Evolutionary conservation across 2,888 invertebrate species (phyloP).

Genomic region (Pachliopta kotzebuea): DNA sequence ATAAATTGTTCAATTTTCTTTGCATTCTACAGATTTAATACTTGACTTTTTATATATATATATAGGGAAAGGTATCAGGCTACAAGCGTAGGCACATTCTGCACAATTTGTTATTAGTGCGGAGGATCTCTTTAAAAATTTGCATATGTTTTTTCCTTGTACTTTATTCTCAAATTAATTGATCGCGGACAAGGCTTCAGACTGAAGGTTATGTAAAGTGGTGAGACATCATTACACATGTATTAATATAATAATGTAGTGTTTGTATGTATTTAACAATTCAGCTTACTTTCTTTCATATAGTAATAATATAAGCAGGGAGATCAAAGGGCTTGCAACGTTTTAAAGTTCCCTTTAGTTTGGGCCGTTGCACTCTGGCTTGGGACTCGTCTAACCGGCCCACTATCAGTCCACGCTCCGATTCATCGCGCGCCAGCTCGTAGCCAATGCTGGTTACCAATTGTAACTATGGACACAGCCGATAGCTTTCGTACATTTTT

Average conservation of each 20-base stretch:
- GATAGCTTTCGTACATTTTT: background rate
- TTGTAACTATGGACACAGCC: constrained; percentile 46
- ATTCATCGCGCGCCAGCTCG: constrained; percentile 69
- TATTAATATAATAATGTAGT: constrained; percentile 14
- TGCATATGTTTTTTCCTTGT: constrained; percentile 54
- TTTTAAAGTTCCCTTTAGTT: constrained; percentile 76
- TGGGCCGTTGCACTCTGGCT: constrained; percentile 77
- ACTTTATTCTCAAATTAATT: constrained; percentile 42
- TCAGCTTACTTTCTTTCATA: background rate
- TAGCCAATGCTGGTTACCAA: constrained; percentile 64
- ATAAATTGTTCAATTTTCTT: constrained; percentile 13
- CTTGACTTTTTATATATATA: too few species aligned
- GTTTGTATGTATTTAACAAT: background rate
- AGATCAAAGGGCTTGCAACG: constrained; percentile 67
- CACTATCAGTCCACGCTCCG: constrained; percentile 73
- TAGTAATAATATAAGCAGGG: constrained; percentile 32
- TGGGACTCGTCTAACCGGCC: constrained; percentile 78
- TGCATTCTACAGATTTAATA: background rate
- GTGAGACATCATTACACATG: constrained; percentile 14
- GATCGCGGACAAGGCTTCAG: constrained; percentile 31
- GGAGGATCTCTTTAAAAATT: constrained; percentile 43
- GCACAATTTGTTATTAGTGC: constrained; percentile 31
- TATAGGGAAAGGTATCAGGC: background rate
- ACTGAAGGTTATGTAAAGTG: constrained; percentile 13
- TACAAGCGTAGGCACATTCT: constrained; percentile 26